These are phyloP conservation scores for Epistrophe eligans DNA, from an alignment of 2,888 invertebrate species.

Conservation along the genomic window DNA sequence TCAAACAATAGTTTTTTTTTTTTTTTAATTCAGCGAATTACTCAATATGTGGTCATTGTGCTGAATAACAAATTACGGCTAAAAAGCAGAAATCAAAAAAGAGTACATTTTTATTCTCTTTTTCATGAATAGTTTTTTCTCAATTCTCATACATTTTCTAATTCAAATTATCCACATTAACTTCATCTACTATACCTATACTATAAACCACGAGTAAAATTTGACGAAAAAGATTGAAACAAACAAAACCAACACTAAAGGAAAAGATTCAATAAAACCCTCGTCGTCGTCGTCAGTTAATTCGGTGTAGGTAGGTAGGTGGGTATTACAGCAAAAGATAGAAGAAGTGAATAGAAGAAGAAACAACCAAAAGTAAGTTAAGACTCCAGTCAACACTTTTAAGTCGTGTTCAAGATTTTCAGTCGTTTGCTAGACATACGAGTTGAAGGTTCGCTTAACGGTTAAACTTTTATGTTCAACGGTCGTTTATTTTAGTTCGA, in stretches of 20 bases:
- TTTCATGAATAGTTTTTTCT: background rate
- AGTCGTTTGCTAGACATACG: constrained; percentile 67
- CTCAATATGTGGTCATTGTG: background rate
- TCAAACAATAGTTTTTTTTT: background rate
- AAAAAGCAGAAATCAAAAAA: background rate
- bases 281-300: background rate
- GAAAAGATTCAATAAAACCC: constrained; percentile 26
- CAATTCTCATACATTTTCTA: background rate
- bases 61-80: background rate
- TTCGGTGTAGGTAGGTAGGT: background rate
- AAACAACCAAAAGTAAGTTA: constrained; percentile 9
- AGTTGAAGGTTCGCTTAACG: constrained; percentile 56
- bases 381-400: constrained; percentile 43
- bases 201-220: background rate
- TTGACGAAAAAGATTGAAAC: constrained; percentile 49
- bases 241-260: constrained; percentile 51
- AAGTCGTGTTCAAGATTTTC: constrained; percentile 54
- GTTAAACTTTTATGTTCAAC: constrained; percentile 18
- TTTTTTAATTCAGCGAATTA: background rate
- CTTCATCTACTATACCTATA: background rate
- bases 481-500: constrained; percentile 39
- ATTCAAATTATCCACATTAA: background rate
- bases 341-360: constrained; percentile 10
- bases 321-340: background rate
- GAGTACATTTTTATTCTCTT: background rate